Evolutionary conservation across 2,888 invertebrate species (phyloP).

Genomic region (Hyposoter dolosus): DNA sequence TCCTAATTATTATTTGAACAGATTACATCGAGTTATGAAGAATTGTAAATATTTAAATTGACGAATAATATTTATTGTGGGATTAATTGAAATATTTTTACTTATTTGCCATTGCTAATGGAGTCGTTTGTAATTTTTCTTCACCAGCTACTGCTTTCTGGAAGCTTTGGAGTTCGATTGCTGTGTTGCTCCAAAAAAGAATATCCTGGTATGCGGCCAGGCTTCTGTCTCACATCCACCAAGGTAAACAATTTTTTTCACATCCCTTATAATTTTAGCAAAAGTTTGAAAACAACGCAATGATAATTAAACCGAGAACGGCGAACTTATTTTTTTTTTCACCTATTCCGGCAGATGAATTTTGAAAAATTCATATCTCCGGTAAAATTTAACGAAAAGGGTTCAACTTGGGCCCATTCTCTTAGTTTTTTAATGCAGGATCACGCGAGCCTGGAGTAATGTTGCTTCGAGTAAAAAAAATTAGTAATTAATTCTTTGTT

Average conservation of each 20-base stretch:
- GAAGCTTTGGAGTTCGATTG: slow-evolving; percentile 80
- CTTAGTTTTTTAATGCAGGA: too few relatives aligned
- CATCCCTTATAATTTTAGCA: not conserved
- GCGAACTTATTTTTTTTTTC: too few relatives aligned
- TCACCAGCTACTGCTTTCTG: slow-evolving; percentile 79
- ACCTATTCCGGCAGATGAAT: too few relatives aligned
- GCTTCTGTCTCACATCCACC: slow-evolving; percentile 77
- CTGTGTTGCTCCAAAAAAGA: slow-evolving; percentile 81
- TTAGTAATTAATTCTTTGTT: slow-evolving; percentile 15
- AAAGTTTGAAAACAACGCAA: not conserved
- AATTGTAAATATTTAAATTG: not conserved
- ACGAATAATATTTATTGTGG: not conserved
- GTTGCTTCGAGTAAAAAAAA: not conserved
- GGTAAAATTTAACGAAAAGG: too few relatives aligned
- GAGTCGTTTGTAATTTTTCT: not conserved
- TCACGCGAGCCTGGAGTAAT: too few relatives aligned
- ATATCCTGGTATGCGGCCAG: slow-evolving; percentile 79
- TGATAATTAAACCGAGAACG: not conserved
- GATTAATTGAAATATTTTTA: not conserved
- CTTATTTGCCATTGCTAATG: not conserved
- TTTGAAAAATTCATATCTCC: too few relatives aligned
- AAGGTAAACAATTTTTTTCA: slow-evolving; percentile 73
- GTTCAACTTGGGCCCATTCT: too few relatives aligned
- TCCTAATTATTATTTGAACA: not conserved
- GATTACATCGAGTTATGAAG: not conserved